These are phyloP conservation scores for Gymnocypris eckloni DNA, from an alignment of 2,797 vertebrate genomes.

Conservation along the genomic window DNA sequence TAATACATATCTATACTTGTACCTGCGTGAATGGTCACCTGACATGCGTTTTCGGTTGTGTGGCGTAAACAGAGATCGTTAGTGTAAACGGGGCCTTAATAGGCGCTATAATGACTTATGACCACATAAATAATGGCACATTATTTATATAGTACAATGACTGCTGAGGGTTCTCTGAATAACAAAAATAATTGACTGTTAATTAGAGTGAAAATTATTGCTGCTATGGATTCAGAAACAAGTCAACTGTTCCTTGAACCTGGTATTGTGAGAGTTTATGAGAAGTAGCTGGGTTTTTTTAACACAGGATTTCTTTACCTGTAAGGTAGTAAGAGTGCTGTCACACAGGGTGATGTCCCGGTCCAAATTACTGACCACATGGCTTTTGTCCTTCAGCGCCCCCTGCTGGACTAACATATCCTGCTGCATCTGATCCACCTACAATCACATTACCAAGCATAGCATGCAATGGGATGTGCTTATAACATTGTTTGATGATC, in stretches of 20 bases:
- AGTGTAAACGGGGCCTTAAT: too few species aligned
- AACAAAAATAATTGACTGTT: background rate
- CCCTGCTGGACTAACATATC: constrained; percentile 82
- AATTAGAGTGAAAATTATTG: background rate
- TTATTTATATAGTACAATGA: background rate
- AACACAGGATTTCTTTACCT: constrained; percentile 74
- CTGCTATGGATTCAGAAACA: background rate
- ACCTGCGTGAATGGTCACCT: too few species aligned
- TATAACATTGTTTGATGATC: background rate
- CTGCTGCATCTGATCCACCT: constrained; percentile 86
- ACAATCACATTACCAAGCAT: constrained; percentile 25
- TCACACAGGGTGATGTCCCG: constrained; percentile 81
- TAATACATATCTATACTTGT: too few species aligned
- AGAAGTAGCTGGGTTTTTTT: background rate
- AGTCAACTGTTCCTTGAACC: background rate
- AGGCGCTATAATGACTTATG: background rate
- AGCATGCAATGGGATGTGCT: background rate
- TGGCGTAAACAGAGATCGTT: too few species aligned
- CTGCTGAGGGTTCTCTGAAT: background rate
- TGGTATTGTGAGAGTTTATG: background rate
- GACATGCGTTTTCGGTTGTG: too few species aligned
- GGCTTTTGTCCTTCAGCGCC: constrained; percentile 81
- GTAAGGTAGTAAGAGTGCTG: constrained; percentile 76
- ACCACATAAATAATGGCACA: background rate
- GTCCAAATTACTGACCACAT: constrained; percentile 81